phyloP scores from a whole-genome alignment of 2,888 invertebrate species.

The Drosophila borealis region DNA sequence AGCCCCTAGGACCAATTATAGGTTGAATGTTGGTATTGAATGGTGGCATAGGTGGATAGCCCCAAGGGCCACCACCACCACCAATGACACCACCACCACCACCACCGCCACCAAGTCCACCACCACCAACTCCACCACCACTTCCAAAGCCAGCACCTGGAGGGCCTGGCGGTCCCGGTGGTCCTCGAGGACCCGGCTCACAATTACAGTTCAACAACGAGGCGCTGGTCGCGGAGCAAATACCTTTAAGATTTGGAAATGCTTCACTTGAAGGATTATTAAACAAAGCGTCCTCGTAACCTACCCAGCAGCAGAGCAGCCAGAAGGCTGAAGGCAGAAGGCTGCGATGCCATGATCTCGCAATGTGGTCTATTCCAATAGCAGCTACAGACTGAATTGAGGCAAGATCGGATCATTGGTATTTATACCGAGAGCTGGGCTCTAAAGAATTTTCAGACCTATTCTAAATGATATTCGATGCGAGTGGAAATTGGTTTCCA shows the following conservation, averaged over 20 bases:
- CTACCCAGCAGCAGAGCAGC: slow-evolving; percentile 56
- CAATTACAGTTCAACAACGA: slow-evolving; percentile 71
- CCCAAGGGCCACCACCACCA: slow-evolving; percentile 44
- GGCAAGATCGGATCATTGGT: neutral
- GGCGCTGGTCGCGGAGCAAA: slow-evolving; percentile 30
- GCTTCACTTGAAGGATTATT: neutral
- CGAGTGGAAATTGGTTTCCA: slow-evolving; percentile 4
- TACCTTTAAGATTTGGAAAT: slow-evolving; percentile 27
- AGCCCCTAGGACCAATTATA: slow-evolving; percentile 58
- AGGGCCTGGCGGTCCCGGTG: slow-evolving; percentile 47
- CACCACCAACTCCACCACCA: neutral
- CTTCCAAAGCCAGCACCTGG: slow-evolving; percentile 1
- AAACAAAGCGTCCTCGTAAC: neutral
- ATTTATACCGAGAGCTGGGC: slow-evolving; percentile 52
- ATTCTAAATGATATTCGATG: slow-evolving; percentile 31
- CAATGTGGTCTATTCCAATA: slow-evolving; percentile 64
- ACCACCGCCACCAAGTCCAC: slow-evolving; percentile 11
- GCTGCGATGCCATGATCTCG: slow-evolving; percentile 50
- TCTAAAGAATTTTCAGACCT: neutral
- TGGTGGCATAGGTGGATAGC: slow-evolving; percentile 54
- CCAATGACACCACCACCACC: slow-evolving; percentile 6
- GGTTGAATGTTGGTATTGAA: slow-evolving; percentile 40
- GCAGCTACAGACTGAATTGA: slow-evolving; percentile 46
- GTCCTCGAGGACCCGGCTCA: slow-evolving; percentile 64
- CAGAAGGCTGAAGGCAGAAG: slow-evolving; percentile 26